Percentiles rank a stretch among this genome's conserved stretches.
phyloP scores from a whole-genome alignment of 2,797 vertebrate genomes.

The Melanotaenia pygmaea region DNA sequence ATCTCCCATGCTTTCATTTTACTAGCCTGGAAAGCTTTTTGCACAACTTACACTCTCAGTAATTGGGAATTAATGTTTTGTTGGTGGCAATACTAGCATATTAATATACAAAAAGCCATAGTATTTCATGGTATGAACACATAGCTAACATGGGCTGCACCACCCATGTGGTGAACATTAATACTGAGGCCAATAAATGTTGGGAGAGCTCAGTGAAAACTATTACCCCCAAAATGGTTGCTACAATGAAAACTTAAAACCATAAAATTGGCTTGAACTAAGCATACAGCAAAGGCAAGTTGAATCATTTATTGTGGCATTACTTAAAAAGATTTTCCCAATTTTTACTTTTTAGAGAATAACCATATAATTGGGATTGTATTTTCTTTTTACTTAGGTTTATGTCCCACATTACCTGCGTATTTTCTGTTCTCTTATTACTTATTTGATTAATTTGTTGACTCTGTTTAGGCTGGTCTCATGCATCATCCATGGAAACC shows the following conservation, averaged over 20 bases:
- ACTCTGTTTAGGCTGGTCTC: not conserved
- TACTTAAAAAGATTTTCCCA: too few relatives aligned
- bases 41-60: not conserved
- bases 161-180: not conserved
- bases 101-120: too few relatives aligned
- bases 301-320: not conserved
- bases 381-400: not conserved
- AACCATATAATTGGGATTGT: not conserved
- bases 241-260: constrained; percentile 9
- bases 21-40: constrained; percentile 8
- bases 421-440: not conserved
- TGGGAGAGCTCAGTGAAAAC: not conserved
- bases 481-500: not conserved
- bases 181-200: not conserved
- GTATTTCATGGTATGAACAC: not conserved
- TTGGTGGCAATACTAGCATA: not conserved
- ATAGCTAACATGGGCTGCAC: not conserved
- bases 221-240: too few relatives aligned
- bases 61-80: not conserved
- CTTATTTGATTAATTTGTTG: not conserved
- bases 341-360: too few relatives aligned
- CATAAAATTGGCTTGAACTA: not conserved
- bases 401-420: not conserved
- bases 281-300: not conserved
- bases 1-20: constrained; percentile 24